Percentiles rank a stretch among this genome's conserved stretches.
Conservation (phyloP, 2,888 invertebrate species). For the Pseudococcus longispinus region DNA sequence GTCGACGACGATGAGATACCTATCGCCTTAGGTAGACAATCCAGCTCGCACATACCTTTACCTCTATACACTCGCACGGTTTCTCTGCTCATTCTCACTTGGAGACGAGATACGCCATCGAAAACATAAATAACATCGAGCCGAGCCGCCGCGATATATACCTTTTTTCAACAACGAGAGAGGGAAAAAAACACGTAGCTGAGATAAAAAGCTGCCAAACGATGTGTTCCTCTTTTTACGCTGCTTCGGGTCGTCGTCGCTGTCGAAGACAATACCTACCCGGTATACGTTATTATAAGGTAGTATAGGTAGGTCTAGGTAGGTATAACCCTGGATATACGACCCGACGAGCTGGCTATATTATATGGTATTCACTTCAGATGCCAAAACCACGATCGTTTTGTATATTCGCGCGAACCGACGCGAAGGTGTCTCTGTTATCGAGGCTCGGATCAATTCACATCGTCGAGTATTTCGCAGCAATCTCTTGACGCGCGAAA, state of each 20-base stretch:
- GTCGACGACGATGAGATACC: neutral
- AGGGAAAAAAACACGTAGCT: neutral
- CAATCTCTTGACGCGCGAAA: neutral
- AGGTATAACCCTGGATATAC: neutral
- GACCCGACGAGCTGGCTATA: neutral
- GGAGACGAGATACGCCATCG: neutral
- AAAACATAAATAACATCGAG: neutral
- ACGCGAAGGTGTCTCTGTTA: neutral
- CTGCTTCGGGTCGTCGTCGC: neutral
- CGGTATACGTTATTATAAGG: neutral
- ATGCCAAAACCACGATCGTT: neutral
- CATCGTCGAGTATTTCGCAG: neutral
- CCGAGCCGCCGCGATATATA: neutral
- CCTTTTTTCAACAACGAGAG: neutral
- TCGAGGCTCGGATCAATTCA: neutral
- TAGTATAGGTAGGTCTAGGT: neutral
- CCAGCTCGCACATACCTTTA: neutral
- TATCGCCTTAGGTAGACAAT: neutral
- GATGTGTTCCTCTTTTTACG: neutral
- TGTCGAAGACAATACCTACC: neutral
- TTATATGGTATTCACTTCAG: neutral
- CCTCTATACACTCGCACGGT: neutral
- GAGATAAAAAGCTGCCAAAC: neutral
- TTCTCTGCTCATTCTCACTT: neutral
- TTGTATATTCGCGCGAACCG: neutral